Evolutionary conservation across 35 echinoderm and acorn worm species (phyloP), one percentile per base, ranked within the genome.

Genomic region (Heliocidaris erythrogramma): DNA sequence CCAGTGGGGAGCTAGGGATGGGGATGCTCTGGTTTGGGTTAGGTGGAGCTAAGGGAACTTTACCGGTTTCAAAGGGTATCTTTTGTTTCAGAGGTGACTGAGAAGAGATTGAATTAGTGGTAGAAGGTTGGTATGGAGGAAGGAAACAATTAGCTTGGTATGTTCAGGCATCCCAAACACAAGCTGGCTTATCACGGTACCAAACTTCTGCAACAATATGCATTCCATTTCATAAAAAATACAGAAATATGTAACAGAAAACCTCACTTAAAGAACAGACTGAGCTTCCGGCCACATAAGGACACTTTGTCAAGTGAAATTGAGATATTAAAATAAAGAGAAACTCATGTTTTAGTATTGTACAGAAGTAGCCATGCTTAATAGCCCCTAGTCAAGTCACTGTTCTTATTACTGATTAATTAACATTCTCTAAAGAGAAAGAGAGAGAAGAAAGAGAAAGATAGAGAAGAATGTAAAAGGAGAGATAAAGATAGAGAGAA

Each of bases 51-150:
- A 78, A 42, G 35, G 65, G 65, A n/a, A 78, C 7, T 18, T 78
- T 78, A 78, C 65, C 27, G 18, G 65, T 78, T 78, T 78, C 65
- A 78, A 78, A 78, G 27, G 65, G 65, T 29, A 1, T 78, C 21
- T 78, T 78, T 78, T 78, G 65, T 78, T 78, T n/a, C 65, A 18
- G 65, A n/a, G 17, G 8, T 2, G 65, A 78, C 65, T 24, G 65
- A 78, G 65, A 78, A 78, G 21, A 78, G 65, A 78, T 78, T 78
- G 65, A 78, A 78, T 78, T 78, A 78, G 65, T 78, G 65, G 65
- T 78, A 78, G 0, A 78, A 78, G 65, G 65, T 18, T 78, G 65
- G 18, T 3, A 78, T 42, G 65, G 65, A 78, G 65, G 65, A 78
- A 78, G 65, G 65, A 78, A 27, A n/a, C 65, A 78, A 78, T 78